phyloP scores from a whole-genome alignment of 2,113 vertebrate species.

The Elephas maximus region DNA sequence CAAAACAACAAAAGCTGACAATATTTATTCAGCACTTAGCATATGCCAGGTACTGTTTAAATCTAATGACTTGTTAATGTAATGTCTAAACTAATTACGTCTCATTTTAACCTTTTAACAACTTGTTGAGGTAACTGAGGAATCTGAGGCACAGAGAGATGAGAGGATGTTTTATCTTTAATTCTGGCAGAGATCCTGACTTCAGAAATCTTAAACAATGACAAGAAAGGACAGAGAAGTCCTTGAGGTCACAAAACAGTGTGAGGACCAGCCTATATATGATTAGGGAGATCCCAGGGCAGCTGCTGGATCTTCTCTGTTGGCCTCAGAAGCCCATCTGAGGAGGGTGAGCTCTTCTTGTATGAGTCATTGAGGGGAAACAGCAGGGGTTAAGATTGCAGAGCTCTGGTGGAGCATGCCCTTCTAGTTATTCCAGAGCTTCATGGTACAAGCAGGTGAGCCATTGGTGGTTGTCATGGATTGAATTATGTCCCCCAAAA shows the following conservation, averaged over 20 bases:
- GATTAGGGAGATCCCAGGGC: neutral
- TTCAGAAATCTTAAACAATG: neutral
- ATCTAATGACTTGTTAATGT: slow-evolving; percentile 17
- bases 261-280: neutral
- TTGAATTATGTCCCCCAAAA: too few relatives aligned
- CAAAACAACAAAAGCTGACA: neutral
- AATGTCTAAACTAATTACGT: slow-evolving; percentile 35
- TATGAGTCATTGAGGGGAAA: neutral
- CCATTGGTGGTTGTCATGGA: too few relatives aligned
- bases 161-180: neutral
- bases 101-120: slow-evolving; percentile 37
- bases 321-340: neutral
- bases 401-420: fast-evolving
- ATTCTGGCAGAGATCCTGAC: neutral
- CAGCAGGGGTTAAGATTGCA: neutral
- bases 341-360: neutral
- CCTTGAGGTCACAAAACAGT: neutral
- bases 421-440: neutral
- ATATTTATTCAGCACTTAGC: neutral
- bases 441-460: neutral
- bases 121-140: neutral
- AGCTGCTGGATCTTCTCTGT: neutral
- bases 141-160: neutral
- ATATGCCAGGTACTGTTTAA: neutral
- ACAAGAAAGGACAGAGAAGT: neutral